phyloP scores from a whole-genome alignment of 2,797 vertebrate species.

The Myotis planiceps region DNA sequence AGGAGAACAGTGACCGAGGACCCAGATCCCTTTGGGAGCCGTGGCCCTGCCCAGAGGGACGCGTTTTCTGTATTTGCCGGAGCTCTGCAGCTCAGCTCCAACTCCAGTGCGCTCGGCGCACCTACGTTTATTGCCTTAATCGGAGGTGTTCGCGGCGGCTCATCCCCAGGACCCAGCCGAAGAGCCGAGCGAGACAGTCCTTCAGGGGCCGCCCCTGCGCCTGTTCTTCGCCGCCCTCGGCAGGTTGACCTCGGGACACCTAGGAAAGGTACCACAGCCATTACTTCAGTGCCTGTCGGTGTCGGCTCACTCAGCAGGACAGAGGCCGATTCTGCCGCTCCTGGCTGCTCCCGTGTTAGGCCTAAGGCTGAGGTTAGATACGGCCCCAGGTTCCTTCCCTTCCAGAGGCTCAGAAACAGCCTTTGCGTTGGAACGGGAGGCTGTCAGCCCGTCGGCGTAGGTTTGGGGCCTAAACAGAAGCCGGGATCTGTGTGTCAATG shows the following conservation, averaged over 20 bases:
- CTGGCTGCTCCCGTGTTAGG: neutral
- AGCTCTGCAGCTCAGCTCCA: neutral
- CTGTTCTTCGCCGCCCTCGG: constrained; percentile 87
- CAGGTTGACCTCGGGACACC: constrained; percentile 81
- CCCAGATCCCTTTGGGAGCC: neutral
- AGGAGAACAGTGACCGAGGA: neutral
- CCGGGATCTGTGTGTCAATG: neutral
- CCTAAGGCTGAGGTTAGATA: neutral
- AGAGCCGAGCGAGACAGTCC: constrained; percentile 87
- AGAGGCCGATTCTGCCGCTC: neutral
- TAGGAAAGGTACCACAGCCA: constrained; percentile 65
- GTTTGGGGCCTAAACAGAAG: neutral
- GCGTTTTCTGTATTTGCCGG: neutral
- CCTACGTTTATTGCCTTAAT: constrained; percentile 91
- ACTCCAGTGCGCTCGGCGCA: constrained; percentile 81
- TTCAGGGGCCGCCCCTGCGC: constrained; percentile 84
- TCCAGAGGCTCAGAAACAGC: neutral
- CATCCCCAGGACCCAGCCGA: constrained; percentile 89
- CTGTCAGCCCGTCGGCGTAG: neutral
- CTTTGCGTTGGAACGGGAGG: neutral
- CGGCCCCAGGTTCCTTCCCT: neutral
- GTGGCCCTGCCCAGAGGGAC: constrained; percentile 80
- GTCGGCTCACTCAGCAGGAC: neutral
- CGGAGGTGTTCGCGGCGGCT: constrained; percentile 86
- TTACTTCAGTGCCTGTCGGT: constrained; percentile 28